phyloP scores from a whole-genome alignment of 2,113 vertebrate species.

The Recurvirostra avosetta region DNA sequence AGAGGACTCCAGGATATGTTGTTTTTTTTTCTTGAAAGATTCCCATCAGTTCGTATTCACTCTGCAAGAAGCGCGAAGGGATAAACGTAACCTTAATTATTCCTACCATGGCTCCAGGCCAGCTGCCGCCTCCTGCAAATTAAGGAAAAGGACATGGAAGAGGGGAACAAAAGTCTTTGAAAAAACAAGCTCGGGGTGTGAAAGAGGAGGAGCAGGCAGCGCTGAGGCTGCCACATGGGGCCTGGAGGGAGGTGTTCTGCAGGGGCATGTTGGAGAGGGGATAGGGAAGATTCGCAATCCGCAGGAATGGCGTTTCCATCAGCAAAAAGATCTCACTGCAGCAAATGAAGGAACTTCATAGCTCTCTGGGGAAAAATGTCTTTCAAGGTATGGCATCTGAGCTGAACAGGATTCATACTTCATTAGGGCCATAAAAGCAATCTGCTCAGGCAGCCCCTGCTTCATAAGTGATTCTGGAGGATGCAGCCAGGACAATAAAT shows the following conservation, averaged over 20 bases:
- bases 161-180: neutral
- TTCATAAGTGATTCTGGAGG: neutral
- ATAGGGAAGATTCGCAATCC: neutral
- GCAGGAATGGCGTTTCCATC: neutral
- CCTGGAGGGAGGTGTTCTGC: neutral
- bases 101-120: neutral
- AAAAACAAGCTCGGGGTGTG: neutral
- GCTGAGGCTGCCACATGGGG: accelerated
- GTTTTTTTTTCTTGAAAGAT: neutral
- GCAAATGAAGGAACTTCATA: neutral
- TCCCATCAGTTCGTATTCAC: neutral
- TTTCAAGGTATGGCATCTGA: neutral
- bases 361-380: neutral
- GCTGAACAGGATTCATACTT: neutral
- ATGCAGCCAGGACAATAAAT: neutral
- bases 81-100: neutral
- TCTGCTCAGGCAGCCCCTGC: neutral
- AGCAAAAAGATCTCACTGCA: neutral
- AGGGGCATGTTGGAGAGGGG: accelerated
- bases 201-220: neutral
- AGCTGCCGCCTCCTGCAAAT: neutral
- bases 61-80: neutral
- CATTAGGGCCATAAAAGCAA: neutral
- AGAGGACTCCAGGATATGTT: neutral
- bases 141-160: neutral